Evolutionary conservation across 2,888 invertebrate genomes (phyloP).

Genomic region (Malachius bipustulatus): DNA sequence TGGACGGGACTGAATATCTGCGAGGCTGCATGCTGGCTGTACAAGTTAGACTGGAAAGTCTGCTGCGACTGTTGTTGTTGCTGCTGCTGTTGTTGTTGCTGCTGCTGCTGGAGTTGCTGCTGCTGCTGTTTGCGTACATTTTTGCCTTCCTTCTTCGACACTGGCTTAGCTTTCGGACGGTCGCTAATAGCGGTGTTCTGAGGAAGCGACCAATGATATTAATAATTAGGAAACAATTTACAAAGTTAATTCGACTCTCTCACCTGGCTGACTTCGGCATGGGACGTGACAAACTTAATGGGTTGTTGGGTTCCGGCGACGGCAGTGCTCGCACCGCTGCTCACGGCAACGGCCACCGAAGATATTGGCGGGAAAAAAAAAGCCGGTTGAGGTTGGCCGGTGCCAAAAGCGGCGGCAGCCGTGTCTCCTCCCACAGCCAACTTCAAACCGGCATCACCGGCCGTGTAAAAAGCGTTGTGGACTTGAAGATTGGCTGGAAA

Average conservation of each 20-base stretch:
- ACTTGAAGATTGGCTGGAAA: constrained; percentile 36
- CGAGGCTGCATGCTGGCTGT: constrained; percentile 14
- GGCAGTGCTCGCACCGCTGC: constrained; percentile 29
- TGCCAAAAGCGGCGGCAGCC: constrained; percentile 35
- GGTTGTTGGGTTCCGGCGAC: constrained; percentile 25
- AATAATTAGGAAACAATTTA: constrained; percentile 3
- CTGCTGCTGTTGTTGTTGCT: constrained; percentile 23
- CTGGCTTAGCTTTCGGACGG: constrained; percentile 71
- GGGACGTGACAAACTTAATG: constrained; percentile 38
- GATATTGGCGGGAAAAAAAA: constrained; percentile 41
- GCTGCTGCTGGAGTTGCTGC: constrained; percentile 22
- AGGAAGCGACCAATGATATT: constrained; percentile 12
- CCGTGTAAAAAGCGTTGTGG: constrained; percentile 39
- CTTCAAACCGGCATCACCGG: constrained; percentile 24
- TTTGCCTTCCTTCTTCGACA: constrained; percentile 69
- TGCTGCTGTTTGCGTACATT: constrained; percentile 50
- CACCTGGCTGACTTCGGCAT: constrained; percentile 45
- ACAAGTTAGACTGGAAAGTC: constrained; percentile 29
- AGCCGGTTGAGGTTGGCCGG: constrained; percentile 39
- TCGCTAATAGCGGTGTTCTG: constrained; percentile 70
- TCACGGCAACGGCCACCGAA: constrained; percentile 34
- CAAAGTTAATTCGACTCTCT: constrained; percentile 6
- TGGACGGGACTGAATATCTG: constrained; percentile 34
- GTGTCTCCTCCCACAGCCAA: constrained; percentile 24
- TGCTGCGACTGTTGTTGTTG: constrained; percentile 34